Evolutionary conservation across 2,113 vertebrate species (phyloP), one percentile per base, ranked within the genome.

Genomic region (Pithys albifrons): DNA sequence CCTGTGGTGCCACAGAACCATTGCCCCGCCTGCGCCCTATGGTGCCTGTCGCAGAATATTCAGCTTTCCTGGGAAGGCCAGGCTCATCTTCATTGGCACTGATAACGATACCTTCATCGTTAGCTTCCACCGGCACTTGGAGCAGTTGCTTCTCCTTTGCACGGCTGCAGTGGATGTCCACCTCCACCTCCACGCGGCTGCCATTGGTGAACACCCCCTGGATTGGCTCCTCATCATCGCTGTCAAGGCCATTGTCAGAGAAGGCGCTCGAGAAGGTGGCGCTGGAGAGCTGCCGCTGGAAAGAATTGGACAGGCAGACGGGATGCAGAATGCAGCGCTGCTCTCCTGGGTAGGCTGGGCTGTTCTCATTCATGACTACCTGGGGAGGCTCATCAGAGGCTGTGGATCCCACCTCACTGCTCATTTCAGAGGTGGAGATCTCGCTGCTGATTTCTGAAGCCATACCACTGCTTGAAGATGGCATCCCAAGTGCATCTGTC

Each of bases 251-350:
- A 0, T 99, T 99, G 98, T 99, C 99, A 0, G 99, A 99, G 93
- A 99, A 98, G 61, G 99, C 99, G 91, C 99, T 99, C 91, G 99
- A 99, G 96, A 99, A 99, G 4, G 99, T 99, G 95, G 99, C 99
- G 7, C 99, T 99, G 80, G 99, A 99, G 61, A 99, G 98, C 97
- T 99, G 99, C 73, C 99, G 98, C 96, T 99, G 99, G 97, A 99
- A 99, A 23, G 99, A 98, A 69, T 95, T 97, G 5, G 98, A 97
- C 25, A 98, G 93, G 91, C 98, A 98, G 93, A 98, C 96, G 0
- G 99, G 99, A 85, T 99, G 99, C 43, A 99, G 98, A 85, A 98
- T 98, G 91, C 99, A 99, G 93, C 98, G 98, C 86, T 98, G 99
- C 89, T 98, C 98, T 7, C 97, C 97, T 0, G 98, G 97, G 97